A percentile compares a stretch with the other conserved stretches of the same genome.
These are phyloP conservation scores for Megaceryle torquata DNA, from an alignment of 2,113 vertebrate species.

Conservation along the genomic window DNA sequence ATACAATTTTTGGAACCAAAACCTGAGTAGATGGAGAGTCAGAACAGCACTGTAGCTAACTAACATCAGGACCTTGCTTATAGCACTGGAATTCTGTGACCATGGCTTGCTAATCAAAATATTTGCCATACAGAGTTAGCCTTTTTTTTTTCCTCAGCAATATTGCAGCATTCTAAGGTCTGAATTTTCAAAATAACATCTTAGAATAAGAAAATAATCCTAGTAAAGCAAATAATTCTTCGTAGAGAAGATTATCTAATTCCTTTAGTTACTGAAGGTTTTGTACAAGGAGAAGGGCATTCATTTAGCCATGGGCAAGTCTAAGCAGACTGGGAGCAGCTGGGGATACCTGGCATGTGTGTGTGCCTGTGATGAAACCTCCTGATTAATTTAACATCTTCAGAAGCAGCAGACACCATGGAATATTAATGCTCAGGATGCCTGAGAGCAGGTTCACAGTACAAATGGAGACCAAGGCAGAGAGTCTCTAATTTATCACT, in stretches of 20 bases:
- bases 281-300: neutral
- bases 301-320: neutral
- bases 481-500: neutral
- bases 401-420: neutral
- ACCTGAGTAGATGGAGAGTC: neutral
- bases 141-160: neutral
- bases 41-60: neutral
- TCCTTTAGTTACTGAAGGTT: neutral
- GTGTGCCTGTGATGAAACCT: neutral
- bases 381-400: neutral
- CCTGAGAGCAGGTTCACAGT: neutral
- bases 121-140: neutral
- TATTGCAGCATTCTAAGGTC: neutral
- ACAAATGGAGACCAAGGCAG: neutral
- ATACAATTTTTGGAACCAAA: neutral
- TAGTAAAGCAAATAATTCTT: neutral
- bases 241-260: neutral
- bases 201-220: neutral
- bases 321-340: neutral
- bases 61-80: neutral
- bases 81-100: neutral
- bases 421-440: neutral
- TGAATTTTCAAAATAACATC: neutral
- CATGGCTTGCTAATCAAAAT: neutral
- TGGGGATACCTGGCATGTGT: neutral